Conservation (phyloP, 1,140 invertebrate genomes). For the Drosophila setifemur region DNA sequence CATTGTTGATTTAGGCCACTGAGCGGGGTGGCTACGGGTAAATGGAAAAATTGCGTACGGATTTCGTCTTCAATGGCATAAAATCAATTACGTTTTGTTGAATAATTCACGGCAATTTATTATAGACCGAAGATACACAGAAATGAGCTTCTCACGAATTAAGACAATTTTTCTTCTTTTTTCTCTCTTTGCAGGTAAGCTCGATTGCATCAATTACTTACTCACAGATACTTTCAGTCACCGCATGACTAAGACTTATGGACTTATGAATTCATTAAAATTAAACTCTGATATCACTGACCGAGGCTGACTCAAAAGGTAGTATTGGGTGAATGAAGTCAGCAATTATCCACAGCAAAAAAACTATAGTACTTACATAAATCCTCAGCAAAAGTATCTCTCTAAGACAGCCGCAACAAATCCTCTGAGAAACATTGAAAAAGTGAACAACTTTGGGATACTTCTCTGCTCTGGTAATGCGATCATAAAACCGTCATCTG, state of each 20-base stretch:
- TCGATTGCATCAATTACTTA: constrained; percentile 46
- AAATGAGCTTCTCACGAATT: constrained; percentile 11
- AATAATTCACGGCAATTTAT: constrained; percentile 45
- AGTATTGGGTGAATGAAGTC: constrained; percentile 19
- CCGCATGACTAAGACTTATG: constrained; percentile 48
- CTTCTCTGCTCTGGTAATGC: constrained; percentile 46
- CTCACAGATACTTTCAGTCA: constrained; percentile 37
- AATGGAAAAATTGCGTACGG: constrained; percentile 21
- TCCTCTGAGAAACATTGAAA: constrained; percentile 28
- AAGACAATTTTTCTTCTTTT: constrained; percentile 10
- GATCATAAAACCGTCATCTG: constrained; percentile 71
- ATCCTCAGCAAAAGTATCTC: constrained; percentile 27
- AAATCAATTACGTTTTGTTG: constrained; percentile 26
- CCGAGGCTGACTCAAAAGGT: constrained; percentile 50
- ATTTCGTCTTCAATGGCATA: constrained; percentile 21
- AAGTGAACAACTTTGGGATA: constrained; percentile 9
- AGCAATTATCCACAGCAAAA: constrained; percentile 16
- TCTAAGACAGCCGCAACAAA: constrained; percentile 44
- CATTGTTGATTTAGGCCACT: constrained; percentile 66
- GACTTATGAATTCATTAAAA: constrained; percentile 11
- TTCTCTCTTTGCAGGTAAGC: constrained; percentile 58
- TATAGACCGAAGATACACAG: constrained; percentile 6
- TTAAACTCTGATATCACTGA: constrained; percentile 49
- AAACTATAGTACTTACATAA: constrained; percentile 38
- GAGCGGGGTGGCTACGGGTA: constrained; percentile 20